These are phyloP conservation scores for Drosophila sturtevanti DNA, from an alignment of 1,140 invertebrate species.

Conservation along the genomic window DNA sequence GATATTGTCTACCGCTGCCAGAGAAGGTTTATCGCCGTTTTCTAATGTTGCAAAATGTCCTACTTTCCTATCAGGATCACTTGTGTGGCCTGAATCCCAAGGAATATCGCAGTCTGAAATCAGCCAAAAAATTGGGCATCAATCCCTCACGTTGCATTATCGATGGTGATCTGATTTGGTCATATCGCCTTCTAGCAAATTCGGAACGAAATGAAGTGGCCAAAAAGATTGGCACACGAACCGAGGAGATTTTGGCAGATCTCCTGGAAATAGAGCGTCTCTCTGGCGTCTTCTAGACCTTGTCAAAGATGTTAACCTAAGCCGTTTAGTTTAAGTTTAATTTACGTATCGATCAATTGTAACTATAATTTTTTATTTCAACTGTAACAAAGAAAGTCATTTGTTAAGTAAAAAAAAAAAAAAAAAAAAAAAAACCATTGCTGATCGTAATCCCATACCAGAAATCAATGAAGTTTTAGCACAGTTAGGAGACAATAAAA, in stretches of 20 bases:
- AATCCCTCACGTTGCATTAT: slow-evolving; percentile 95
- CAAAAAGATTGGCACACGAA: slow-evolving; percentile 96
- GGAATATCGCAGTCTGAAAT: slow-evolving; percentile 91
- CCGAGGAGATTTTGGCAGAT: slow-evolving; percentile 95
- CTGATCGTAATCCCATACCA: too few relatives aligned
- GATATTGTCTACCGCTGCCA: slow-evolving; percentile 94
- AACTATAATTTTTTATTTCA: slow-evolving; percentile 40
- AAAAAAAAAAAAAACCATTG: too few relatives aligned
- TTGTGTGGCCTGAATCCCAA: slow-evolving; percentile 93
- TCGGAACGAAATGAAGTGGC: slow-evolving; percentile 94
- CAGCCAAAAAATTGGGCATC: slow-evolving; percentile 86
- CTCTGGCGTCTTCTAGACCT: slow-evolving; percentile 92
- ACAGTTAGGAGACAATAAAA: too few relatives aligned
- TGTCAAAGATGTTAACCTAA: slow-evolving; percentile 48
- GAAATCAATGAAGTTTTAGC: too few relatives aligned
- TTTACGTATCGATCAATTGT: slow-evolving; percentile 43
- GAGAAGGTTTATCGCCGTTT: slow-evolving; percentile 97
- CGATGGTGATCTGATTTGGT: slow-evolving; percentile 96
- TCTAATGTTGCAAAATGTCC: slow-evolving; percentile 98
- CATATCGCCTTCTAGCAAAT: slow-evolving; percentile 91
- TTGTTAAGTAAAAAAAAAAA: slow-evolving; percentile 65
- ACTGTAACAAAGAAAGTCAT: slow-evolving; percentile 56
- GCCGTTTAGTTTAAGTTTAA: slow-evolving; percentile 46
- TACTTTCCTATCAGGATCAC: slow-evolving; percentile 93
- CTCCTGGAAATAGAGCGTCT: slow-evolving; percentile 94